Conservation (phyloP, 2,888 invertebrate species). For the Mythimna lalbum region DNA sequence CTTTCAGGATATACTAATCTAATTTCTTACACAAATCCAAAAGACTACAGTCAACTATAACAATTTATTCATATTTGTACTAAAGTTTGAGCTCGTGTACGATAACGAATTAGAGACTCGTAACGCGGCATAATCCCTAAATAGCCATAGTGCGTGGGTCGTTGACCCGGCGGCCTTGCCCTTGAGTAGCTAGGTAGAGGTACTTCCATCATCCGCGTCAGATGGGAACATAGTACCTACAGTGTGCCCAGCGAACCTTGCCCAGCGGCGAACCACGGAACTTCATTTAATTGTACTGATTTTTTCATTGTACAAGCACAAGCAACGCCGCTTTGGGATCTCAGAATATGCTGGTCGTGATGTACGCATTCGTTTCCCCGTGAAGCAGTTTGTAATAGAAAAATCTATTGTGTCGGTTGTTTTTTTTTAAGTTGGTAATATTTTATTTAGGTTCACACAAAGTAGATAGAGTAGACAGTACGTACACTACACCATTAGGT, state of each 20-base stretch:
- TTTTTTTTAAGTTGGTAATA: slow-evolving; percentile 12
- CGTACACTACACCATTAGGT: too few relatives aligned
- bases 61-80: slow-evolving; percentile 29
- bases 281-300: slow-evolving; percentile 13
- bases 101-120: slow-evolving; percentile 43
- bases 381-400: slow-evolving; percentile 40
- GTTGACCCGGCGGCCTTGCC: slow-evolving; percentile 86
- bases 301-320: background rate
- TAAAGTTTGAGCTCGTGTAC: slow-evolving; percentile 18
- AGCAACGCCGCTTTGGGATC: slow-evolving; percentile 21
- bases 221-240: slow-evolving; percentile 32
- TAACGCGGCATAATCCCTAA: slow-evolving; percentile 75
- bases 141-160: slow-evolving; percentile 72
- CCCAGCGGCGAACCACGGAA: slow-evolving; percentile 13
- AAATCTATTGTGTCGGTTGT: slow-evolving; percentile 30
- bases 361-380: slow-evolving; percentile 30
- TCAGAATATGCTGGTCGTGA: slow-evolving; percentile 32
- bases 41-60: background rate
- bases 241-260: slow-evolving; percentile 31
- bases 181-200: slow-evolving; percentile 70
- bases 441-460: background rate
- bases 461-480: too few relatives aligned
- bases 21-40: slow-evolving; percentile 4
- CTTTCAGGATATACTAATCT: background rate
- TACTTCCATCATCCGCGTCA: slow-evolving; percentile 49